Base-by-base conservation (phyloP, 2,797 vertebrate genomes). In the Ambastaia sidthimunki region DNA sequence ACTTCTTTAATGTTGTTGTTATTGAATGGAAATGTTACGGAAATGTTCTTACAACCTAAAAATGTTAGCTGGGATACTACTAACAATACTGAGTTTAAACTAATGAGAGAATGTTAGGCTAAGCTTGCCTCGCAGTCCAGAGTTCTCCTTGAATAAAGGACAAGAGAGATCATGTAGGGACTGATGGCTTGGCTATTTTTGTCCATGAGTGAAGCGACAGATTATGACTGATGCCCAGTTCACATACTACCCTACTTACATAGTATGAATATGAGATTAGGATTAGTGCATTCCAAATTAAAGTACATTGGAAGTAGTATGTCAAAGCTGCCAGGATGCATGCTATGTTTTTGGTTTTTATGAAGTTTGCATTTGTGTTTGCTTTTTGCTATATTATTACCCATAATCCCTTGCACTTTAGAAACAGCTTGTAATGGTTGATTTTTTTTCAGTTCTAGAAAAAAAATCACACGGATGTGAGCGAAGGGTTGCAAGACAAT, bases 131-230 rank as follows among this genome's bases (percentile, higher is more conserved):
- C 50, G 60, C 28, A 13, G 71, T 86, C 75, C 34, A 23, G 62
- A 77, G 19, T 74, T 87, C 80, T 89, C 83, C 76, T 87, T 88
- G 76, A 73, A 75, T 68, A 76, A 62, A 77, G 81, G 74, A 79
- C 73, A 52, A 52, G 34, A 69, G 68, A 82, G 71, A 76, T 76
- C 59, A 23, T 31, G 21, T 15, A 25, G 9, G 48, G 21, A 84
- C 84, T 88, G 88, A 91, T 90, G 83, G 84, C 75, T 78, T 54
- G 68, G 13, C 31, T 80, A 68, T 80, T 71, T 67, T 67, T 74
- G 65, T 80, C 55, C 71, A 73, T 11, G 54, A 81, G 80, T 71
- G 34, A 71, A 86, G 57, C 69, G 57, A 44, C 77, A 54, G 47
- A 48, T 12, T 12, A 48, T 13, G 12, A 48, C 47, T 48, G 47